Evolutionary conservation across 2,113 vertebrate genomes (phyloP), one percentile per base, ranked within the genome.

Genomic region (Rutilus rutilus): DNA sequence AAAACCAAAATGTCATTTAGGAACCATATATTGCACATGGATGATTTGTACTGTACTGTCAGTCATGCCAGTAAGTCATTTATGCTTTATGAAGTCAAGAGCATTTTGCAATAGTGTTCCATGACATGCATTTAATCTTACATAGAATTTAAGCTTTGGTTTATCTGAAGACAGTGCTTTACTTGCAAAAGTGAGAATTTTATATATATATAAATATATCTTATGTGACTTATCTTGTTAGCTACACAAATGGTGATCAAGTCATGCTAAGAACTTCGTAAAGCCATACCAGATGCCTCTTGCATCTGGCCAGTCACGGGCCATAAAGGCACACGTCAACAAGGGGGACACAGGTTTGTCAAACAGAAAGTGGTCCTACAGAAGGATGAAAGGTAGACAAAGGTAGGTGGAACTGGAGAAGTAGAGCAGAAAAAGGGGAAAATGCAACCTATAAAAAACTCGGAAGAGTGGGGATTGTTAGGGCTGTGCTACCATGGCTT

Each of bases 251-350:
- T 45, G 57, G 14, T 25, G n/a, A 47, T 80, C n/a, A 64, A 80
- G 27, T 14, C 52, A 27, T 71, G 82, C 82, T 57, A 59, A 73
- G 21, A 83, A 73, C 50, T 27, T 83, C 9, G 33, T 36, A 73
- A 59, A 83, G 89, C 89, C 96, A 1, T 97, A 98, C 97, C 97
- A 99, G 95, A 98, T 98, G 92, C 97, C 97, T 45, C 92, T 90
- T 82, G 92, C 78, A 76, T 93, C 92, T 23, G 92, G 92, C 92
- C 92, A 93, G 89, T 93, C 92, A n/a, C 92, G 90, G 81, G 92
- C 92, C 91, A 93, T 93, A 86, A 92, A 92, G 83, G 91, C 95
- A 88, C 96, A 96, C 7, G 95, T 97, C 87, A 97, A 92, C 92
- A 97, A 91, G 39, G 96, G 96, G 81, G 96, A 97, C 67, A 97